Percentiles rank a stretch among this genome's conserved stretches.
Conservation (phyloP, 2,888 invertebrate genomes). For the Leuctra nigra region DNA sequence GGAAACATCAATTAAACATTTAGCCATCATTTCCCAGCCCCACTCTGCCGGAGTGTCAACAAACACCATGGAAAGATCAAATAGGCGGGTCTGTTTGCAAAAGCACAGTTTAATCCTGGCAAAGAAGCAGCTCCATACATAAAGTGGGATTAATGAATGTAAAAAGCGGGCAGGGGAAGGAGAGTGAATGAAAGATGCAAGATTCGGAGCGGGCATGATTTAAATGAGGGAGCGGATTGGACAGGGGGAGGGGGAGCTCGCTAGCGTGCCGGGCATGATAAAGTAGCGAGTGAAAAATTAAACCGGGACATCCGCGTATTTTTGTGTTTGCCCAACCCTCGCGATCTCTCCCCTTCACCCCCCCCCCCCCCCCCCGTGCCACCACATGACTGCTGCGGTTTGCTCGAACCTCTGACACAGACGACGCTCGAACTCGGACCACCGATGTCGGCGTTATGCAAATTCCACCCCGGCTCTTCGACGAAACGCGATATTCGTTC, state of each 20-base stretch:
- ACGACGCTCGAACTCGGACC: too few species aligned
- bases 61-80: constrained; percentile 35
- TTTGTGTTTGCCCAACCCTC: constrained; percentile 7
- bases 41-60: too few species aligned
- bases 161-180: background rate
- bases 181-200: constrained; percentile 6
- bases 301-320: background rate
- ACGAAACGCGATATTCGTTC: too few species aligned
- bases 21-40: too few species aligned
- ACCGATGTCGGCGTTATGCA: too few species aligned
- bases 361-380: background rate
- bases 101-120: constrained; percentile 4
- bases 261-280: background rate
- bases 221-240: constrained; percentile 5
- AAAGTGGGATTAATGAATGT: constrained; percentile 5
- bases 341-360: constrained; percentile 1
- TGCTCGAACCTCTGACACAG: too few species aligned
- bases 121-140: constrained; percentile 1
- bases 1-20: too few species aligned
- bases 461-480: too few species aligned
- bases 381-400: background rate
- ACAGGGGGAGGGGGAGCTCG: background rate
- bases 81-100: constrained; percentile 28
- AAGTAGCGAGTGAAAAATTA: constrained; percentile 13
- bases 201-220: background rate